Conservation (phyloP, 2,797 vertebrate species). For the Coreius guichenoti region DNA sequence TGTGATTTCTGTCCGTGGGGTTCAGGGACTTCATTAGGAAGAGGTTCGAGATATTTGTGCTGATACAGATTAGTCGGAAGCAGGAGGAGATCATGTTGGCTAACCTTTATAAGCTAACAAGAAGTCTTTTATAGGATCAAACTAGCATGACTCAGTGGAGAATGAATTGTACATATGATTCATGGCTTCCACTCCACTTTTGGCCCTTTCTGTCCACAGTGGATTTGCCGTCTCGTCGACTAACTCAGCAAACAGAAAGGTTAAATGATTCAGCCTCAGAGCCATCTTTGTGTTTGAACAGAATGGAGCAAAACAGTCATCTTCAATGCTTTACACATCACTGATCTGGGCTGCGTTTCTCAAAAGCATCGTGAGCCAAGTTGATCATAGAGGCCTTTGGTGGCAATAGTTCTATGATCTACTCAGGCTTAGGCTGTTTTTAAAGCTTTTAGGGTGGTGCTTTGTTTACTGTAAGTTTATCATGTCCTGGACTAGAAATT, state of each 20-base stretch:
- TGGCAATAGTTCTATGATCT: not conserved
- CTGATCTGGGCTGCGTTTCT: not conserved
- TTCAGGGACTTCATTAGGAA: conserved; percentile 50
- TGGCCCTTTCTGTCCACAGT: conserved; percentile 1
- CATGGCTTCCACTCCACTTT: conserved; percentile 23
- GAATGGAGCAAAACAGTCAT: conserved; percentile 48
- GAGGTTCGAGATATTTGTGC: conserved; percentile 29
- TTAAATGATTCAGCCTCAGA: conserved; percentile 49
- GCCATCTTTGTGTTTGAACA: conserved; percentile 48
- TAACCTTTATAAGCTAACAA: conserved; percentile 20
- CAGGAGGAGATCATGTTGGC: not conserved
- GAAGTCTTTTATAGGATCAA: conserved; percentile 7
- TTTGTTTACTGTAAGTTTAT: not conserved
- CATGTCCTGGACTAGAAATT: not conserved
- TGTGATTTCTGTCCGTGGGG: conserved; percentile 49
- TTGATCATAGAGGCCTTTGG: not conserved
- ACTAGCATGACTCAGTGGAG: conserved; percentile 15
- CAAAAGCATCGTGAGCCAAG: not conserved
- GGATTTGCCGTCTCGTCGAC: conserved; percentile 42
- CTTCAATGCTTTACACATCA: not conserved
- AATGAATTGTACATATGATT: conserved; percentile 7
- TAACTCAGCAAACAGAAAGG: conserved; percentile 57
- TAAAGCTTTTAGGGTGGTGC: not conserved
- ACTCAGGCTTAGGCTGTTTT: not conserved
- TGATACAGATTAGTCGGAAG: conserved; percentile 8